phyloP scores from a whole-genome alignment of 2,888 invertebrate genomes.

The Choreutis nemorana region DNA sequence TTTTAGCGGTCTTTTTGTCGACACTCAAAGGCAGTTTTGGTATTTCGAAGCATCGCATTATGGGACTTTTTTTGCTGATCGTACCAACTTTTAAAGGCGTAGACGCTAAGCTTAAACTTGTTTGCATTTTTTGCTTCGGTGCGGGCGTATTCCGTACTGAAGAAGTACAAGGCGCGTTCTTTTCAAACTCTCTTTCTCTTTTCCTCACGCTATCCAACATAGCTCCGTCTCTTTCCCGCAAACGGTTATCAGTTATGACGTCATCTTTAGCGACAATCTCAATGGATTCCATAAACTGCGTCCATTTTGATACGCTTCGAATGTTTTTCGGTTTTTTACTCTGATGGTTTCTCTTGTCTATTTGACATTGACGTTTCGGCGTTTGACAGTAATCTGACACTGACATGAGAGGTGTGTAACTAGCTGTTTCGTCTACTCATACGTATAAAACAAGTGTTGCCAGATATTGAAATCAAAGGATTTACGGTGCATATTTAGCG shows the following conservation, averaged over 20 bases:
- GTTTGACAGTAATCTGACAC: conserved; percentile 33
- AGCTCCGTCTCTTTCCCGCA: conserved; percentile 22
- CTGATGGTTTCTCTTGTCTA: conserved; percentile 3
- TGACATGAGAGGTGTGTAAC: conserved; percentile 28
- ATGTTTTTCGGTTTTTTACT: conserved; percentile 10
- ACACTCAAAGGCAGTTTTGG: conserved; percentile 22
- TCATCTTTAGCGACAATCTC: conserved; percentile 27
- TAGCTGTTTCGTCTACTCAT: too few relatives aligned
- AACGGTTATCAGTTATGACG: conserved; percentile 22
- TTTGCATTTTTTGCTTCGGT: conserved; percentile 10
- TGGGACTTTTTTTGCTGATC: conserved; percentile 20
- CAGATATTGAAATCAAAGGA: too few relatives aligned
- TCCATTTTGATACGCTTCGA: conserved; percentile 27
- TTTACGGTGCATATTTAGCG: too few relatives aligned
- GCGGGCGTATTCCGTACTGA: conserved; percentile 16
- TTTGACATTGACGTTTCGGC: conserved; percentile 4
- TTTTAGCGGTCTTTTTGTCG: conserved; percentile 18
- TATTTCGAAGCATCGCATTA: conserved; percentile 35
- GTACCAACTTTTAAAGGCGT: conserved; percentile 31
- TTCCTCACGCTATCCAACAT: conserved; percentile 29
- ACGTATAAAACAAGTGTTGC: too few relatives aligned
- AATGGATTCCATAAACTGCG: conserved; percentile 35
- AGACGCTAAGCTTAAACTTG: conserved; percentile 31
- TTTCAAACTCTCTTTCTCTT: conserved; percentile 20
- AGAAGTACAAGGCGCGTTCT: conserved; percentile 19